These are phyloP conservation scores for Scopus umbretta DNA, from an alignment of 2,113 vertebrate genomes.

Conservation along the genomic window DNA sequence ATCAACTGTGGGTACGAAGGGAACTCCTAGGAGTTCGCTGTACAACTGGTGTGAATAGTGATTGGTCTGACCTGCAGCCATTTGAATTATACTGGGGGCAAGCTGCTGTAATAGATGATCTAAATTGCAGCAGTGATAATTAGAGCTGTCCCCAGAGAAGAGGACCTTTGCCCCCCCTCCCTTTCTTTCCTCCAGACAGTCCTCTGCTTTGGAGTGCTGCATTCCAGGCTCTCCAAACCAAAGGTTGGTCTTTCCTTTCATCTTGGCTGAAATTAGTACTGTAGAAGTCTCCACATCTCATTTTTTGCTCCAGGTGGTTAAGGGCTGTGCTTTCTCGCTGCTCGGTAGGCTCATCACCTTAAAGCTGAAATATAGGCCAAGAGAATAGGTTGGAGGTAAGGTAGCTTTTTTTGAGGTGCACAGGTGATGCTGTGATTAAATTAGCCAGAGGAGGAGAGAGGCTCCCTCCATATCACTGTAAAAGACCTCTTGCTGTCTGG, in stretches of 20 bases:
- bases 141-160: background rate
- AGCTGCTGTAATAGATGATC: background rate
- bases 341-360: background rate
- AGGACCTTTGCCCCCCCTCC: background rate
- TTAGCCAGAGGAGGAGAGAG: background rate
- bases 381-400: background rate
- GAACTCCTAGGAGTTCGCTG: background rate
- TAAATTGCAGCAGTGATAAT: background rate
- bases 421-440: background rate
- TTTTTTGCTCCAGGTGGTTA: background rate
- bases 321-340: background rate
- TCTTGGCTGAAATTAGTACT: background rate
- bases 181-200: background rate
- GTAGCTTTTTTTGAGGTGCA: background rate
- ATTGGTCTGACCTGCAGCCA: background rate
- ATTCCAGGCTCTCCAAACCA: background rate
- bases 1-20: background rate
- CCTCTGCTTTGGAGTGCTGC: background rate
- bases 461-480: background rate
- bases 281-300: accelerated
- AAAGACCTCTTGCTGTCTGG: background rate
- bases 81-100: background rate
- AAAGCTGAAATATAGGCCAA: background rate
- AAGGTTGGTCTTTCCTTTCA: background rate
- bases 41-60: background rate